Evolutionary conservation across 2,888 invertebrate genomes (phyloP), one percentile per base, ranked within the genome.

Genomic region (Drosophila pegasa): DNA sequence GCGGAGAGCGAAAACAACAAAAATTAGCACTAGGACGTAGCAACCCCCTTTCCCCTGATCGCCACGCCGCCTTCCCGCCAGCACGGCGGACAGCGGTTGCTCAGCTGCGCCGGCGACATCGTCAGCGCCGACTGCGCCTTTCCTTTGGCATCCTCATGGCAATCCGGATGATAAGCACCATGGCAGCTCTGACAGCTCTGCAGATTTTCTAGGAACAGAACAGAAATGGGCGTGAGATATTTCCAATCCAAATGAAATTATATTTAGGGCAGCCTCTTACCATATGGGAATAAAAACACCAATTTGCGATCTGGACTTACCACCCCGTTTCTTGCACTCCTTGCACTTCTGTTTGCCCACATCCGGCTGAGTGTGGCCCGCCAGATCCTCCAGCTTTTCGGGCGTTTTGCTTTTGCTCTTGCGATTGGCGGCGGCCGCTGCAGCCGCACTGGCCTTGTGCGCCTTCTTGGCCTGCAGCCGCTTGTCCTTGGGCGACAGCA

Each of bases 401-500:
- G 82, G 82, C 9, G 74, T 68, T 56, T 71, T 75, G 12, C 79
- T 70, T 33, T 81, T 82, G 64, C 83, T 63, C 29, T 81, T 74
- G 37, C 78, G 63, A 25, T 25, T 70, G 20, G 58, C 54, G 2
- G 61, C 54, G 29, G 35, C 54, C 2, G 54, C 61, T 2, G 60
- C 76, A 8, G 56, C 38, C 2, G 38, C 56, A 16, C 8, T 51
- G n/a, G 59, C 81, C 70, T 63, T 72, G 33, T 79, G 67, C 0
- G 71, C 72, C 66, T 88, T 87, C 37, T 86, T 89, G 9, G 80
- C 78, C 61, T 89, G 90, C 37, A 90, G 33, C 0, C 89, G 89
- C 62, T 88, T 91, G 0, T 88, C 88, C 58, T 90, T 89, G 25
- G 92, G 92, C 33, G 92, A 92, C 12, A 92, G 62, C 2, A 91